phyloP scores from a whole-genome alignment of 2,113 vertebrate species.

The Lepus timidus region DNA sequence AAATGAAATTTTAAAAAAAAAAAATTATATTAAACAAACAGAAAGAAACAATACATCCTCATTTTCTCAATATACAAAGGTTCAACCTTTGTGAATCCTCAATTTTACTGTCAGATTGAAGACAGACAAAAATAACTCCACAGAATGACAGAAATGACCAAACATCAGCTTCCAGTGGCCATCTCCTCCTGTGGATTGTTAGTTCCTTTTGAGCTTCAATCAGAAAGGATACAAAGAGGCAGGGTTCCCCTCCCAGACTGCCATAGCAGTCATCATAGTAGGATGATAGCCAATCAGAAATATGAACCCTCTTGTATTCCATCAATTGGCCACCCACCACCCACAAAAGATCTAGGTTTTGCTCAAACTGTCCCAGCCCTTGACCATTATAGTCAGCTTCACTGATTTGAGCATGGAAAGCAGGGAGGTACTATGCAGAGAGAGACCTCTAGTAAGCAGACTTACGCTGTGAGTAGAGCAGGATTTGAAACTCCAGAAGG shows the following conservation, averaged over 20 bases:
- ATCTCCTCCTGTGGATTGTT: background rate
- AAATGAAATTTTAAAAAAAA: background rate
- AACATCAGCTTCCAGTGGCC: background rate
- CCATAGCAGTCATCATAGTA: background rate
- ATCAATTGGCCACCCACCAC: background rate
- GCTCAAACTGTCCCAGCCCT: background rate
- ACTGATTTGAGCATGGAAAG: background rate
- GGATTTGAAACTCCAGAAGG: conserved; percentile 98
- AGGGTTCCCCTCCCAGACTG: conserved; percentile 6
- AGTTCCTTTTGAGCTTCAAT: conserved; percentile 22
- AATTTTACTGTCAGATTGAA: conserved; percentile 42
- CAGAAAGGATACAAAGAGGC: background rate
- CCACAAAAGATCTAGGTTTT: conserved; percentile 40
- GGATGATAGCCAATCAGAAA: background rate
- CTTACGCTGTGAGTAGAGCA: conserved; percentile 99
- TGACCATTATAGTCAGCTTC: background rate
- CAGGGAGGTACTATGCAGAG: background rate
- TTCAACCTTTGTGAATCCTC: background rate
- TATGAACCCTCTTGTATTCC: background rate
- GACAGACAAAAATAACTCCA: conserved; percentile 41
- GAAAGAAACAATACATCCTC: conserved; percentile 54
- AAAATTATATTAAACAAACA: conserved; percentile 48
- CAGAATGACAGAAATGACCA: background rate
- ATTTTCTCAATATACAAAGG: conserved; percentile 3
- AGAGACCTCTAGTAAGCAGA: conserved; percentile 76